A percentile compares a stretch with the other conserved stretches of the same genome.
phyloP scores from a whole-genome alignment of 2,888 invertebrate genomes.

The Melanchra persicariae region DNA sequence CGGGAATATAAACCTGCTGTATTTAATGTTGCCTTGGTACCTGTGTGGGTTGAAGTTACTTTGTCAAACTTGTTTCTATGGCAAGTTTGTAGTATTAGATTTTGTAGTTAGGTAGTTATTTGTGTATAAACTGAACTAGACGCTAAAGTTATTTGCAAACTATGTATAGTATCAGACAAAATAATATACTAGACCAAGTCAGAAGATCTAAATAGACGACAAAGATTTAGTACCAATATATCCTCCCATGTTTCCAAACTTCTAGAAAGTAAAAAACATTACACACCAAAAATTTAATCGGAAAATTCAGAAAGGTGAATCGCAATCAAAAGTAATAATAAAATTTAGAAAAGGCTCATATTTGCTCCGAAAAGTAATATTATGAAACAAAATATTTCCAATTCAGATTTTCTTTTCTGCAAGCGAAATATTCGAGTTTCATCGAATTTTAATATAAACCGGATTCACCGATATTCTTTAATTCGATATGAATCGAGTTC shows the following conservation, averaged over 20 bases:
- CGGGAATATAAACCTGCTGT: slow-evolving; percentile 21
- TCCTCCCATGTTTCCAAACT: too few species aligned
- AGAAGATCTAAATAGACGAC: not conserved
- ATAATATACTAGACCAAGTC: not conserved
- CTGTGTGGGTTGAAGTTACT: slow-evolving; percentile 9
- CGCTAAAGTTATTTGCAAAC: not conserved
- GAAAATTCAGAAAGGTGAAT: not conserved
- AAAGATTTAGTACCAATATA: not conserved
- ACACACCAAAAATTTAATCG: not conserved
- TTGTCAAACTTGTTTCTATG: slow-evolving; percentile 15
- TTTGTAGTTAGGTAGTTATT: not conserved
- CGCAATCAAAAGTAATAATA: too few species aligned
- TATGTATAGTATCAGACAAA: not conserved
- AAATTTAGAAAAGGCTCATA: not conserved
- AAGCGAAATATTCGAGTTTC: not conserved
- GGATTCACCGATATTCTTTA: slow-evolving; percentile 1
- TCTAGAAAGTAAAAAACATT: not conserved
- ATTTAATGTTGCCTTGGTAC: slow-evolving; percentile 30
- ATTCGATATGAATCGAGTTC: slow-evolving; percentile 19
- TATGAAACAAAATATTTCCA: slow-evolving; percentile 2
- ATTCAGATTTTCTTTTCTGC: slow-evolving; percentile 1
- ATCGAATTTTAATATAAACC: slow-evolving; percentile 17
- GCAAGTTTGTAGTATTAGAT: slow-evolving; percentile 13
- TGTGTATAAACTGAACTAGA: not conserved
- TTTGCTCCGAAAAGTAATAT: not conserved